Percentiles rank a stretch among this genome's conserved stretches.
Evolutionary conservation across 2,888 invertebrate genomes (phyloP).

Genomic region (Latrodectus elegans): DNA sequence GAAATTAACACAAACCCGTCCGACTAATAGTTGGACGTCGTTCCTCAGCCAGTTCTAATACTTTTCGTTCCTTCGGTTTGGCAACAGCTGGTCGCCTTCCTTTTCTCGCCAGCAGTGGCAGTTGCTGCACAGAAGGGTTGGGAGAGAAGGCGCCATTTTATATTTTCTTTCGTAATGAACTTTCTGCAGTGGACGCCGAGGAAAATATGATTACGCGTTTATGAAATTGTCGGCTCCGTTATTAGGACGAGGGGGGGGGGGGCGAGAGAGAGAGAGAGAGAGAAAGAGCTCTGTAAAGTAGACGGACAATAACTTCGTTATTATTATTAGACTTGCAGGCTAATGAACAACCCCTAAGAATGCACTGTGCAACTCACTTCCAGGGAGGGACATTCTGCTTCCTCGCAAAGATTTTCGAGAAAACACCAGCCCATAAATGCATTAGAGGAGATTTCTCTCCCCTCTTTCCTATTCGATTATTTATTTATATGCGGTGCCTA

Average conservation of each 20-base stretch:
- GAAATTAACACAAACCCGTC: conserved; percentile 69
- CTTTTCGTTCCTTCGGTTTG: conserved; percentile 61
- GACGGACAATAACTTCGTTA: conserved; percentile 68
- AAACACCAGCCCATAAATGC: conserved; percentile 50
- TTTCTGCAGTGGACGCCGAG: conserved; percentile 54
- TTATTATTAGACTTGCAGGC: conserved; percentile 60
- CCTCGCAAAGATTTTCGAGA: conserved; percentile 1
- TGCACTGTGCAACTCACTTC: conserved; percentile 4
- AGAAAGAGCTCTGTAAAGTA: conserved; percentile 41
- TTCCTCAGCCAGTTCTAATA: conserved; percentile 55
- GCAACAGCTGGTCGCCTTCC: conserved; percentile 64
- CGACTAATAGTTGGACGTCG: conserved; percentile 61
- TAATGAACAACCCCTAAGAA: conserved; percentile 47
- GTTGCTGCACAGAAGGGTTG: conserved; percentile 6
- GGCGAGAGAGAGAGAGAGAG: neutral
- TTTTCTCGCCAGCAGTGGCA: neutral
- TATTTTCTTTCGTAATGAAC: conserved; percentile 67
- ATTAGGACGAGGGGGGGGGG: conserved; percentile 5
- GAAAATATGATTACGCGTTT: conserved; percentile 66
- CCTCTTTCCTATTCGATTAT: conserved; percentile 55
- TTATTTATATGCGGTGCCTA: conserved; percentile 52
- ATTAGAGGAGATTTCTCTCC: conserved; percentile 58
- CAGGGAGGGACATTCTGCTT: conserved; percentile 8
- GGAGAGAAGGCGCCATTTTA: conserved; percentile 39
- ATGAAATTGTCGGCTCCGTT: conserved; percentile 57